Percentiles rank a stretch among this genome's conserved stretches.
Evolutionary conservation across 2,113 vertebrate genomes (phyloP).

Genomic region (Limnothrissa miodon): DNA sequence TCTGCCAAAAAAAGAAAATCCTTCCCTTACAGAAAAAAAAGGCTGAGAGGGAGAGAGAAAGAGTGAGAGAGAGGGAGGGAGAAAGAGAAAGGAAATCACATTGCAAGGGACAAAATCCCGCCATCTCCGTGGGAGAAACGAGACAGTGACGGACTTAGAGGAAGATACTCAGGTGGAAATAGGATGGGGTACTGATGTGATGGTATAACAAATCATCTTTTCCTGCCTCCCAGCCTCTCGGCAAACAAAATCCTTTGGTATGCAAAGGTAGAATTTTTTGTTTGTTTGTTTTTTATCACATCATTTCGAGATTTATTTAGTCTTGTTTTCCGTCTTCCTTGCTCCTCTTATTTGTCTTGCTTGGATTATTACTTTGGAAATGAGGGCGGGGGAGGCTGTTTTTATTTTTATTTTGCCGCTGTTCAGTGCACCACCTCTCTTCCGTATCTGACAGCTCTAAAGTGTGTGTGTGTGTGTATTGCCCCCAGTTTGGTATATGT

Average conservation of each 20-base stretch:
- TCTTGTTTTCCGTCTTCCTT: conserved; percentile 19
- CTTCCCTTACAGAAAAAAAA: conserved; percentile 24
- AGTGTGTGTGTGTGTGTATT: conserved; percentile 32
- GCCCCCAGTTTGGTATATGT: conserved; percentile 48
- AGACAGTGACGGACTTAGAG: conserved; percentile 42
- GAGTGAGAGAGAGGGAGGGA: conserved; percentile 21
- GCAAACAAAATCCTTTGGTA: conserved; percentile 32
- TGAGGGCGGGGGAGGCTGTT: background rate
- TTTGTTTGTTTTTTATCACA: conserved; percentile 20
- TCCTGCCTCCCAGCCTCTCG: conserved; percentile 32
- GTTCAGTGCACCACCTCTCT: conserved; percentile 21
- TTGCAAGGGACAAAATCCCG: background rate
- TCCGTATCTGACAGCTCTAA: conserved; percentile 41
- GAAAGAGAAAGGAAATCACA: background rate
- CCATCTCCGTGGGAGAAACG: conserved; percentile 52
- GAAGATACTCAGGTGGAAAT: conserved; percentile 46
- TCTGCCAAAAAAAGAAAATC: conserved; percentile 36
- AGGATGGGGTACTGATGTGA: conserved; percentile 47
- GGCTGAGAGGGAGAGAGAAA: background rate
- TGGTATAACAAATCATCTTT: conserved; percentile 40
- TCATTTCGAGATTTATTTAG: conserved; percentile 6
- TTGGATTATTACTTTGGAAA: conserved; percentile 15
- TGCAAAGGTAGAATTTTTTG: conserved; percentile 14
- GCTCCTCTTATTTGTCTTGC: conserved; percentile 24
- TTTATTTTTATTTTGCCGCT: conserved; percentile 2